A percentile compares a stretch with the other conserved stretches of the same genome.
These are phyloP conservation scores for Poecilia wingei DNA, from an alignment of 2,797 vertebrate species.

Conservation along the genomic window DNA sequence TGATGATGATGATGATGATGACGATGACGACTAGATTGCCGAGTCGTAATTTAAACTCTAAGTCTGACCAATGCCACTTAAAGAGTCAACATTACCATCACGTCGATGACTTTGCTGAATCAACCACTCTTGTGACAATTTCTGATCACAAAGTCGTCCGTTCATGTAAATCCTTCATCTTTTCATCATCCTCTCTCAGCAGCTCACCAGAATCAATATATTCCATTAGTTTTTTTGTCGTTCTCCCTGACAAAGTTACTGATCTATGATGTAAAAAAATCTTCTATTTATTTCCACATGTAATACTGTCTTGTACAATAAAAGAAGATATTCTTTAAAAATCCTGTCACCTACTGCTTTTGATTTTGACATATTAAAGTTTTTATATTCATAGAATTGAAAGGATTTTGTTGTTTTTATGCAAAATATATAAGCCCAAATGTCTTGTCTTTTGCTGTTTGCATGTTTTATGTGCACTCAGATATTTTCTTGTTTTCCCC, in stretches of 20 bases:
- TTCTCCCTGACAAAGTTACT: slow-evolving; percentile 26
- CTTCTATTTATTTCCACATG: slow-evolving; percentile 53
- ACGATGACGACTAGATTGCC: slow-evolving; percentile 68
- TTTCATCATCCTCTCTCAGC: slow-evolving; percentile 55
- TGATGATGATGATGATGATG: slow-evolving; percentile 66
- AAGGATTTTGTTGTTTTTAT: slow-evolving; percentile 60
- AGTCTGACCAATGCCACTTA: slow-evolving; percentile 75
- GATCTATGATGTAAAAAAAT: slow-evolving; percentile 53
- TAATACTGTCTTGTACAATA: slow-evolving; percentile 65
- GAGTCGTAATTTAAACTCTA: slow-evolving; percentile 47
- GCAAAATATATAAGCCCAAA: slow-evolving; percentile 67
- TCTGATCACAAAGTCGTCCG: slow-evolving; percentile 54
- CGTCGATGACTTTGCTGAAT: slow-evolving; percentile 45
- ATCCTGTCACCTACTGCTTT: slow-evolving; percentile 52
- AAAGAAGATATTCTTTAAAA: slow-evolving; percentile 51
- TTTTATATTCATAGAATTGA: slow-evolving; percentile 60
- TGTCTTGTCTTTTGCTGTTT: slow-evolving; percentile 69
- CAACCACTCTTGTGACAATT: slow-evolving; percentile 66
- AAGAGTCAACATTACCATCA: slow-evolving; percentile 64
- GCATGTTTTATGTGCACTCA: slow-evolving; percentile 68
- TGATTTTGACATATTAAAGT: slow-evolving; percentile 64
- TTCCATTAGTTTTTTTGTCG: slow-evolving; percentile 54
- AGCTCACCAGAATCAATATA: slow-evolving; percentile 55
- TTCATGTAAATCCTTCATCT: slow-evolving; percentile 57
- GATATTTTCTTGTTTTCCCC: slow-evolving; percentile 58